Base-by-base conservation (phyloP, 2,888 invertebrate species). In the Tanytarsus gracilentus region DNA sequence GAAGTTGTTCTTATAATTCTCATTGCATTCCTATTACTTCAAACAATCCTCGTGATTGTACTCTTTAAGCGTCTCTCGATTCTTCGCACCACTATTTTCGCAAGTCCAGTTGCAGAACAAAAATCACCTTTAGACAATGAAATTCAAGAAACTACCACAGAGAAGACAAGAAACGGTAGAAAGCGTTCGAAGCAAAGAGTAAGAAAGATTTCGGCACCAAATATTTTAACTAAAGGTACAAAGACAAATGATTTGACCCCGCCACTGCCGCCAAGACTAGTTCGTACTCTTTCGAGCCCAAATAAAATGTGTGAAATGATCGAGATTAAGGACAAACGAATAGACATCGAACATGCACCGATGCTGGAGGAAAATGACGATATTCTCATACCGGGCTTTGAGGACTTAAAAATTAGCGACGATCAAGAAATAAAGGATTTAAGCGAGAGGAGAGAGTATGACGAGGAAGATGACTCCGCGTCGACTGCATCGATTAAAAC, bases 361-460 rank as follows among this genome's bases (percentile, higher is more conserved):
- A 23, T 36, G 25, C 25, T 60, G 3, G 60, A 60, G 26, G 60
- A 60, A n/a, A 60, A 60, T 33, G 60, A 60, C 14, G 60, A 60
- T 16, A 36, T 60, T 50, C 3, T 60, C 2, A 30, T 60, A 14
- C 50, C 60, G 9, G 36, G 18, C 4, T 49, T 50, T 30, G 33
- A 49, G 4, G 36, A 50, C 26, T 11, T 60, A 9, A 39, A 40
- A 5, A 16, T 58, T 5, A 48, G 30, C n/a, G 50, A 49, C n/a
- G 14, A 50, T 30, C 8, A 7, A 9, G 48, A 9, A 9, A 33
- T 16, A 9, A 7, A 14, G 7, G 36, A n/a, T 30, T 26, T 27
- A 27, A 14, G 44, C 8, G 6, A 30, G 25, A 16, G 6, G 9
- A 2, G 4, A 14, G 9, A 58, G 44, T 33, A 50, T 8, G 36